phyloP scores from a whole-genome alignment of 1,140 invertebrate genomes.

The Halesus radiatus region DNA sequence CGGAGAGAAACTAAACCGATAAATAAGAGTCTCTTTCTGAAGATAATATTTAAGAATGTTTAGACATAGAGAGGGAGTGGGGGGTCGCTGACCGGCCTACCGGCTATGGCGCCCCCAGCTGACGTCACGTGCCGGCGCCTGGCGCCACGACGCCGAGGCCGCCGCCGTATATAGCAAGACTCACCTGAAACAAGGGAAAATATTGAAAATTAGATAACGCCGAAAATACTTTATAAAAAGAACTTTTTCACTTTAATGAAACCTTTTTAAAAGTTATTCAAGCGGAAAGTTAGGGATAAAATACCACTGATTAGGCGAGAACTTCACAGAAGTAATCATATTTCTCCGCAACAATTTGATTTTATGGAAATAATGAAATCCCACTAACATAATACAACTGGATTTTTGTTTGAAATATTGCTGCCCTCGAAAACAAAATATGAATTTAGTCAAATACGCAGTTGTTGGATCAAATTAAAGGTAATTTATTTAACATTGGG shows the following conservation, averaged over 20 bases:
- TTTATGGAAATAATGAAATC: no score
- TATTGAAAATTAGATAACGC: constrained; percentile 28
- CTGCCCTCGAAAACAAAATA: no score
- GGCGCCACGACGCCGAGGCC: constrained; percentile 17
- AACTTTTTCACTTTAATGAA: not conserved
- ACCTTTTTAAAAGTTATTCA: no score
- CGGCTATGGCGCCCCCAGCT: not conserved
- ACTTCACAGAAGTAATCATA: no score
- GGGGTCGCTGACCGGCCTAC: not conserved
- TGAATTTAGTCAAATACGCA: no score
- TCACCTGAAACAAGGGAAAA: constrained; percentile 47
- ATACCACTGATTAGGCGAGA: no score
- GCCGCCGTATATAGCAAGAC: constrained; percentile 6
- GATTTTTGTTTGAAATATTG: no score
- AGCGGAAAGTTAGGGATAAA: constrained; percentile 1
- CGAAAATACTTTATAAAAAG: no score
- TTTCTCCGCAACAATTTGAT: no score
- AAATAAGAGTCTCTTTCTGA: not conserved
- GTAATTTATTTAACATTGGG: no score
- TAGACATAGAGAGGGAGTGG: not conserved
- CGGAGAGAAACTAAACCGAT: not conserved
- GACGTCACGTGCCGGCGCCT: constrained; percentile 41
- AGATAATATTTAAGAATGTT: not conserved
- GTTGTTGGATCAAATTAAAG: no score
- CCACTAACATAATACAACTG: no score